Base-by-base conservation (phyloP, 2,113 vertebrate species). In the Montifringilla adamsi region DNA sequence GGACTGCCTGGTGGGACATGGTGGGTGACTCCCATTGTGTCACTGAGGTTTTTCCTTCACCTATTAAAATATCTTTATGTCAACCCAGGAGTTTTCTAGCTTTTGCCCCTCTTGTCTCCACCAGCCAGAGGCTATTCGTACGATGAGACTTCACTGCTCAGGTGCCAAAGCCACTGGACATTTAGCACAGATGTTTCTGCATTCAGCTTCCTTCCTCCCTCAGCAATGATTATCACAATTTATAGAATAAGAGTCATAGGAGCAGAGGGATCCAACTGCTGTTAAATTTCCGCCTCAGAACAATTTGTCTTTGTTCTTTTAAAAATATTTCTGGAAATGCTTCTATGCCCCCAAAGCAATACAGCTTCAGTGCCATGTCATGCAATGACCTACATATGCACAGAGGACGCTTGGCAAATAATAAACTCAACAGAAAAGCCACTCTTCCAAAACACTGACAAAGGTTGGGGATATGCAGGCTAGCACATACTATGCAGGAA, bases 311-410 rank as follows among this genome's bases (percentile, higher is more conserved):
- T 95, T 95, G 83, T 66, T 76, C 15, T 69, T 80, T 49, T 19
- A 89, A 69, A 89, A 86, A 30, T 74, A 84, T 56, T 84, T 88
- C 37, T 92, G 83, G 72, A 92, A 95, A 77, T 35, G 72, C 17
- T 83, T 56, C 70, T 72, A 13, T 69, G 9, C 52, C 41, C 39
- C 17, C 28, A 44, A 73, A 94, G 68, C 49, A 79, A 79, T 37
- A 26, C 15, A 90, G 50, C 60, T 67, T 28, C 73, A 55, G 63
- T 58, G 63, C 41, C 28, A 27, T 13, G 31, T 76, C 62, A 68
- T 63, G 74, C 56, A 81, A 60, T 53, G 67, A 77, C 63, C 82
- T 46, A 60, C 24, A 70, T 77, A 55, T 33, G 44, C 58, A 93
- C 35, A 39, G 13, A 80, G 17, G 33, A 73, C 7, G 3, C 21